Base-by-base conservation (phyloP, 2,113 vertebrate genomes). In the Atrichornis clamosus region DNA sequence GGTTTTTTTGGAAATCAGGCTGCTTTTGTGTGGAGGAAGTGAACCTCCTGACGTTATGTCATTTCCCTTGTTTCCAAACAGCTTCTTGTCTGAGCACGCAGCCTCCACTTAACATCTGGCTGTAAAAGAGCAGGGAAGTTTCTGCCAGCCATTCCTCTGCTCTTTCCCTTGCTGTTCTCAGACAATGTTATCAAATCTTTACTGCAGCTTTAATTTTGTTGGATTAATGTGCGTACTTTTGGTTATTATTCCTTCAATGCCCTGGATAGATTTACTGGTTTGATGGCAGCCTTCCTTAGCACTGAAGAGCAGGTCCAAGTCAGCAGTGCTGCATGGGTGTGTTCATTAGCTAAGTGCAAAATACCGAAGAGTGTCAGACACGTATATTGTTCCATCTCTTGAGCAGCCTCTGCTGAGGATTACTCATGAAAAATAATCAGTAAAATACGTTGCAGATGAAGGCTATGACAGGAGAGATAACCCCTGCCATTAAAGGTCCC, bases 21-120 rank as follows among this genome's bases (percentile, higher is more conserved):
- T 95, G 93, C 42, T 67, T 91, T 89, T 93, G 47, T 62, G 56
- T 35, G 15, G 91, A 93, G 97, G 98, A 97, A 98, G 96, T 94
- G 85, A 97, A 87, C 53, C 89, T 97, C 87, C 86, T 74, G 81
- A 90, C 10, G 5, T 15, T 49, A 97, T 80, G 92, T 97, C 95
- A 96, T 96, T 96, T 96, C 96, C 93, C 80, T 47, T 46, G n/a
- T 92, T 96, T 94, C 95, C 79, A 91, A 95, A 67, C 21, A 63
- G 78, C 52, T 63, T 21, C 68, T 76, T 64, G 44, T 90, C 79
- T 37, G 17, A 89, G 41, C 27, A 8, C 63, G 79, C 73, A 89
- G 52, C 80, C 46, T 96, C 50, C 23, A 18, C 80, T 87, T 32
- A 74, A 92, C 79, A 92, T 91, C 82, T 64, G 77, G 58, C 65